Evolutionary conservation across 1,140 invertebrate species (phyloP).

Genomic region (Drosophila oshimai): DNA sequence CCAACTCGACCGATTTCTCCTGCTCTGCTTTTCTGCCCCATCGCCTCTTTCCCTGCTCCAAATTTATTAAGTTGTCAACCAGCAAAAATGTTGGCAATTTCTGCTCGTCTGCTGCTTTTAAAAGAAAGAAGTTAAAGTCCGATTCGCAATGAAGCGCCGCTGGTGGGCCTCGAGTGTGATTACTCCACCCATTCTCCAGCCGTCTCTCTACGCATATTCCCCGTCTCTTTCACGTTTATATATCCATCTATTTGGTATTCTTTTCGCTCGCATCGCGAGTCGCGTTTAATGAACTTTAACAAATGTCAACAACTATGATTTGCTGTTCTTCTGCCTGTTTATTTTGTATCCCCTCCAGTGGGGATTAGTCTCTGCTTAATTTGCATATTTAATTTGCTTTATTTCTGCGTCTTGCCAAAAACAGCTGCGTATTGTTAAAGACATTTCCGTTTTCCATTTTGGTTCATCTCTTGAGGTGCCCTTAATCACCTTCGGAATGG

Average conservation of each 20-base stretch:
- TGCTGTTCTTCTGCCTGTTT: conserved; percentile 28
- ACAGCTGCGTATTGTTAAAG: neutral
- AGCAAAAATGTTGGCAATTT: conserved; percentile 74
- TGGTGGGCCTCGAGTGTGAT: conserved; percentile 33
- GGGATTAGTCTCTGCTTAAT: conserved; percentile 48
- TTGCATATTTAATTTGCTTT: conserved; percentile 72
- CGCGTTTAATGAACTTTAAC: conserved; percentile 74
- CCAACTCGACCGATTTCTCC: conserved; percentile 47
- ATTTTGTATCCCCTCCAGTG: conserved; percentile 5
- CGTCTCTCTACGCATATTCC: conserved; percentile 7
- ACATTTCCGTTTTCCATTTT: conserved; percentile 38
- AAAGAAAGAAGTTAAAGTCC: conserved; percentile 11
- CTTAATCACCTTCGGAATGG: neutral
- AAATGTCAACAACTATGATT: conserved; percentile 71
- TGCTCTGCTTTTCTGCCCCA: neutral
- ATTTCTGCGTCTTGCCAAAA: conserved; percentile 14
- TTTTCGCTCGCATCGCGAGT: conserved; percentile 1
- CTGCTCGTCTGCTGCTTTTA: conserved; percentile 13
- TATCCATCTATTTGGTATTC: conserved; percentile 27
- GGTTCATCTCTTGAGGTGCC: neutral
- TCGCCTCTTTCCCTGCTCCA: conserved; percentile 33
- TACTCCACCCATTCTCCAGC: conserved; percentile 16
- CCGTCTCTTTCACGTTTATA: neutral
- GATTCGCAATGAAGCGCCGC: conserved; percentile 27
- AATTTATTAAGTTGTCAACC: conserved; percentile 81